phyloP scores from a whole-genome alignment of 2,888 invertebrate genomes.

The Andricus quercusramuli region DNA sequence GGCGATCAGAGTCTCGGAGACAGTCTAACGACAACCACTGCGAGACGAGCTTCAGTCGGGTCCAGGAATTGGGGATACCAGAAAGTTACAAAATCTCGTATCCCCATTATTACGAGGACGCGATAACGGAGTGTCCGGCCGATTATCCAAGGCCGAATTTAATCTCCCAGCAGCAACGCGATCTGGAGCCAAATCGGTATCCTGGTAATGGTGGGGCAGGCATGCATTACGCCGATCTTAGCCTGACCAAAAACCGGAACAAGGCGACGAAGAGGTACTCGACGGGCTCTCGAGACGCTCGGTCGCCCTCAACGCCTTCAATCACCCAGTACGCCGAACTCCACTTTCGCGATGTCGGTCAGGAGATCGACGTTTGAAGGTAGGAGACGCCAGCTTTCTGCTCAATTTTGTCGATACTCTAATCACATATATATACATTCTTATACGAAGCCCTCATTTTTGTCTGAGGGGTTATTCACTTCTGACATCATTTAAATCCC shows the following conservation, averaged over 20 bases:
- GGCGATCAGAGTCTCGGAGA: constrained; percentile 55
- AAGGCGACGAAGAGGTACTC: constrained; percentile 63
- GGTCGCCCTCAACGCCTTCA: constrained; percentile 67
- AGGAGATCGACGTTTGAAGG: constrained; percentile 85
- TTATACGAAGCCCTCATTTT: not conserved
- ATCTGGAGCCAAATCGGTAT: constrained; percentile 55
- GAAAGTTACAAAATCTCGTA: constrained; percentile 75
- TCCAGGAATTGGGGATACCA: constrained; percentile 71
- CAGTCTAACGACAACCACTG: constrained; percentile 55
- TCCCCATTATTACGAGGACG: constrained; percentile 76
- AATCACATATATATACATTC: not conserved
- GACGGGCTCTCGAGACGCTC: constrained; percentile 57
- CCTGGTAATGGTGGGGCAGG: constrained; percentile 47
- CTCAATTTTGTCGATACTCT: constrained; percentile 39
- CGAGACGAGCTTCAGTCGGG: constrained; percentile 71
- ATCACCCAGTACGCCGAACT: constrained; percentile 84
- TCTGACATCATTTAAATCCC: no score
- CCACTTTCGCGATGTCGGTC: constrained; percentile 85
- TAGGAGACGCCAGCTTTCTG: constrained; percentile 63
- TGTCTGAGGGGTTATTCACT: not conserved
- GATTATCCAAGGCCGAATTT: constrained; percentile 62
- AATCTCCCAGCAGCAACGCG: constrained; percentile 54
- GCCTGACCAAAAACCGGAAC: constrained; percentile 56
- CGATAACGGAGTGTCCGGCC: constrained; percentile 65
- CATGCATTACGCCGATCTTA: constrained; percentile 55